Conservation (phyloP, 2,797 vertebrate species). For the Atherinosoma microstoma region DNA sequence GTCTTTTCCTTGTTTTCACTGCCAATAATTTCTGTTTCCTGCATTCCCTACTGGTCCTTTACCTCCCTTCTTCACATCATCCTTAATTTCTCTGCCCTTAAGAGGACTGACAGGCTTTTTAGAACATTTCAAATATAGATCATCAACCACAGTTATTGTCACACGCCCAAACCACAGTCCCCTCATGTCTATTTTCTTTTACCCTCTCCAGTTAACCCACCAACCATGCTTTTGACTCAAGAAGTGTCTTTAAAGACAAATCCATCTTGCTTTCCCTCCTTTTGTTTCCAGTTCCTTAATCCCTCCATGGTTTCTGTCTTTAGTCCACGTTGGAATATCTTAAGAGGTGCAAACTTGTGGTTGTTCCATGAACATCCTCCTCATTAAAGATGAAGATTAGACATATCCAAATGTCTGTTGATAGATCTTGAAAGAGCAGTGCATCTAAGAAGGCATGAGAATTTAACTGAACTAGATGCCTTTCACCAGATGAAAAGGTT, state of each 20-base stretch:
- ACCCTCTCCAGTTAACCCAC: constrained; percentile 21
- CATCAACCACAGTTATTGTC: constrained; percentile 42
- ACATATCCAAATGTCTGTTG: too few relatives aligned
- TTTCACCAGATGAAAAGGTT: too few relatives aligned
- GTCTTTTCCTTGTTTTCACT: constrained; percentile 42
- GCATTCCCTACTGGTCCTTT: constrained; percentile 21
- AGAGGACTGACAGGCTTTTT: constrained; percentile 50
- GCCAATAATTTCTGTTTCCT: constrained; percentile 52
- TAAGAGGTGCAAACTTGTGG: too few relatives aligned
- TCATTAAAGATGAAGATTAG: too few relatives aligned
- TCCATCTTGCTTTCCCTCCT: background rate
- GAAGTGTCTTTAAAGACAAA: constrained; percentile 47
- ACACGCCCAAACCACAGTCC: constrained; percentile 53
- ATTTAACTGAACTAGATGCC: too few relatives aligned
- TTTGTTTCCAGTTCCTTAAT: background rate
- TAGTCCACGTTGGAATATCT: too few relatives aligned
- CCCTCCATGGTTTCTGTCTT: background rate
- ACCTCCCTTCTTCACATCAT: constrained; percentile 32
- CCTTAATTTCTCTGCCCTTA: constrained; percentile 39
- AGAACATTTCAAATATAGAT: constrained; percentile 67
- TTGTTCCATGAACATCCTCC: background rate
- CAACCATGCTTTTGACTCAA: constrained; percentile 22
- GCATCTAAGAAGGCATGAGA: too few relatives aligned
- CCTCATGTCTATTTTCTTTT: constrained; percentile 22
- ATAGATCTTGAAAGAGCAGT: too few relatives aligned